Evolutionary conservation across 2,888 invertebrate genomes (phyloP), one percentile per base, ranked within the genome.

Genomic region (Ormyrus nitidulus): DNA sequence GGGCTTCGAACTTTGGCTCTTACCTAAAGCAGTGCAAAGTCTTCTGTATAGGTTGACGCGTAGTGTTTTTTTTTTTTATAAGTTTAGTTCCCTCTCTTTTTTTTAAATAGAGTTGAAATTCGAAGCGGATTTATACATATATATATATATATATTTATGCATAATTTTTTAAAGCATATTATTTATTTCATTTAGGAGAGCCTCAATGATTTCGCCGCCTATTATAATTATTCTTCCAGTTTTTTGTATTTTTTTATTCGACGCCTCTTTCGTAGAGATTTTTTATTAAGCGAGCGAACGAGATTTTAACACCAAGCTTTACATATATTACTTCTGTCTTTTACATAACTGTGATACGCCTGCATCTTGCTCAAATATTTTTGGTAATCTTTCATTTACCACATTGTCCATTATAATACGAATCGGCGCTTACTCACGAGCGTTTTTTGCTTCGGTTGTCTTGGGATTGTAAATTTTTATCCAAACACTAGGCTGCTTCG

Each of bases 281-380:
- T 54, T 70, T 73, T 56, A 49, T 8, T 56, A 48, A 34, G 34
- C 34, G 34, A 34, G 58, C 6, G 46, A 64, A 59, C 34, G 13
- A 59, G 62, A 58, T 74, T 48, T 62, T 34, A 68, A 72, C 48
- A 70, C 49, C 48, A 75, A 75, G 19, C 11, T 75, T 72, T 72
- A 58, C 19, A 19, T 19, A 19, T 58, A 34, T 34, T 34, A 34
- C 34, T 49, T 71, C 13, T 58, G 56, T 79, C 11, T 68, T 5
- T 56, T 75, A 68, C 13, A 13, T 78, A 77, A 70, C 77, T 81
- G 78, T 81, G 81, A 81, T 81, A 78, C 59, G 72, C 64, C 73
- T 80, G 58, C 58, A 77, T 77, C 73, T 80, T 80, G 65, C 77
- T 80, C 46, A 80, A 66, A 68, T 62, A 5, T 78, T 11, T 49